Conservation (phyloP, 2,113 vertebrate genomes). For the Pollachius pollachius region DNA sequence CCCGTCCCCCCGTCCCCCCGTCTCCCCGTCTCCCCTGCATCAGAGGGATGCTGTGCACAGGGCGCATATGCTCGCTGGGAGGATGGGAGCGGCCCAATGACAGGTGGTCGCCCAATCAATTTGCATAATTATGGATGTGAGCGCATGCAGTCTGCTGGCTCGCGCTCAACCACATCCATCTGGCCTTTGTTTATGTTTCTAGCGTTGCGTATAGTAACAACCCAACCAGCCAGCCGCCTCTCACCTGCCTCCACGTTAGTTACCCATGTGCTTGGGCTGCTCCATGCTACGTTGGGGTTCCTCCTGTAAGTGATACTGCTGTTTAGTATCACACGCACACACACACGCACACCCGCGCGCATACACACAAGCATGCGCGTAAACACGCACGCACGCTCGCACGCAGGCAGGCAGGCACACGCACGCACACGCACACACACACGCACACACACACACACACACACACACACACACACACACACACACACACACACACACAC, state of each 20-base stretch:
- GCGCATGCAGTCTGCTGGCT: slow-evolving; percentile 31
- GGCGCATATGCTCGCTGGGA: slow-evolving; percentile 57
- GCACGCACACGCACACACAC: too few species aligned
- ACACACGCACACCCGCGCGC: not conserved
- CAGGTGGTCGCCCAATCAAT: slow-evolving; percentile 65
- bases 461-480: not conserved
- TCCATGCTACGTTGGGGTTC: slow-evolving; percentile 21
- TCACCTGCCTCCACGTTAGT: not conserved
- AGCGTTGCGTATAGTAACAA: slow-evolving; percentile 33
- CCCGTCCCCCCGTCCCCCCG: too few species aligned
- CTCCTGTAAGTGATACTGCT: not conserved
- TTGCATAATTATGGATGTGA: slow-evolving; percentile 64
- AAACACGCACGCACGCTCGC: not conserved
- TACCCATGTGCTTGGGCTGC: not conserved
- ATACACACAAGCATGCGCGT: not conserved
- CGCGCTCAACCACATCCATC: slow-evolving; percentile 59
- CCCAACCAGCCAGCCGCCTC: slow-evolving; percentile 10
- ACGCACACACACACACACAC: slow-evolving; percentile 2
- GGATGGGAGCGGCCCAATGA: slow-evolving; percentile 48
- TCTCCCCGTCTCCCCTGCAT: slow-evolving; percentile 33
- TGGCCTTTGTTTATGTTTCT: slow-evolving; percentile 27
- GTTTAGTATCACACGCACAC: not conserved
- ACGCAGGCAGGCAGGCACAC: too few species aligned
- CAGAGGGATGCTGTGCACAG: slow-evolving; percentile 53
- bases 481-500: not conserved